These are phyloP conservation scores for Moxostoma hubbsi DNA, from an alignment of 2,797 vertebrate species.

Conservation along the genomic window DNA sequence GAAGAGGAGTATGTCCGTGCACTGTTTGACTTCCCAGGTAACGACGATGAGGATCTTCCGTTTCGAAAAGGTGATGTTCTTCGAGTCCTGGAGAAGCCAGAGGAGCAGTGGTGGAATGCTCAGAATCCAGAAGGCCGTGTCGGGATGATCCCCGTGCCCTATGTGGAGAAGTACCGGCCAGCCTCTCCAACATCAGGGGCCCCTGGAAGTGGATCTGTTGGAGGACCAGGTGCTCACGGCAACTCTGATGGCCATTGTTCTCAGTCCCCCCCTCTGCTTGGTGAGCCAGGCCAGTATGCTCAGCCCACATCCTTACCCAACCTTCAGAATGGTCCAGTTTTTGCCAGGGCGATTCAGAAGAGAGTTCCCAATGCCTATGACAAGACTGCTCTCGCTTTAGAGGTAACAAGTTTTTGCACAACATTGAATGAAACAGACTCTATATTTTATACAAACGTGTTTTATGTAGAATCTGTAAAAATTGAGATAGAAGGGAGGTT, in stretches of 20 bases:
- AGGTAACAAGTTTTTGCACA: constrained; percentile 83
- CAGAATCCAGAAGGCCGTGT: constrained; percentile 92
- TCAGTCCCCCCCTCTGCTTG: constrained; percentile 84
- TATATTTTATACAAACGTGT: neutral
- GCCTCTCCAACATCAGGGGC: constrained; percentile 84
- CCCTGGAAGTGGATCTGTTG: constrained; percentile 76
- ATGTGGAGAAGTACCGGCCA: constrained; percentile 95
- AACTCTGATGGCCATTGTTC: constrained; percentile 86
- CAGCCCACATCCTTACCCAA: constrained; percentile 98
- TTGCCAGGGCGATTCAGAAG: constrained; percentile 97
- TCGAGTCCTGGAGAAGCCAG: constrained; percentile 94
- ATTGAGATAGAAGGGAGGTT: neutral
- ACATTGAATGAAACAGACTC: neutral
- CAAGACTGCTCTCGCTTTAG: constrained; percentile 98
- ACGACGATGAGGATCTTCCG: constrained; percentile 97
- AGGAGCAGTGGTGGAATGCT: constrained; percentile 99
- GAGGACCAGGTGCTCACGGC: constrained; percentile 71
- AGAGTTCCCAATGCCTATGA: constrained; percentile 99
- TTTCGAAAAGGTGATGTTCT: constrained; percentile 97
- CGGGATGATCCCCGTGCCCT: constrained; percentile 98
- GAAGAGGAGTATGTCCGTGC: constrained; percentile 95
- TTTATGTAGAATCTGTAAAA: neutral
- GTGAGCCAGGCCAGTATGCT: constrained; percentile 96
- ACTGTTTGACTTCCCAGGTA: constrained; percentile 97
- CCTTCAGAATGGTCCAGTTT: constrained; percentile 98